phyloP scores from a whole-genome alignment of 2,888 invertebrate species.

The Hydrotaea diabolus region DNA sequence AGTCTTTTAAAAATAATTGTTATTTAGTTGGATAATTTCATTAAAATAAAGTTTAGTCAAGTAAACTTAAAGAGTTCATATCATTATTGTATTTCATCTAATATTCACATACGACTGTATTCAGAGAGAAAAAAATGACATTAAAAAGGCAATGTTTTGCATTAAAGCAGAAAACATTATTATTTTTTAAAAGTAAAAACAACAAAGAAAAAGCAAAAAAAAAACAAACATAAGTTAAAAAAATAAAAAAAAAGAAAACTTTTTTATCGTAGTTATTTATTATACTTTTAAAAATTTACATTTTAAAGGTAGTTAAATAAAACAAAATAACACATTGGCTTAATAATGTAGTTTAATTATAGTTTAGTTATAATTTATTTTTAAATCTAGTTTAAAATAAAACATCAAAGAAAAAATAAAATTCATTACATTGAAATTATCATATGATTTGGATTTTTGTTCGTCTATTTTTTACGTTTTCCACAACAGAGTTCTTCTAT shows the following conservation, averaged over 20 bases:
- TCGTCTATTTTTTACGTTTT: not conserved
- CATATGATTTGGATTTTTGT: not conserved
- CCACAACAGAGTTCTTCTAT: not conserved
- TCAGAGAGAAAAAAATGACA: conserved; percentile 48
- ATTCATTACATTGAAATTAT: not conserved
- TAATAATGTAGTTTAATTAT: not conserved
- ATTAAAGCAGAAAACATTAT: conserved; percentile 15
- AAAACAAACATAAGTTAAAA: conserved; percentile 22
- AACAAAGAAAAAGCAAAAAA: not conserved
- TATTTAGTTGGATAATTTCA: conserved; percentile 34
- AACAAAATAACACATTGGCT: conserved; percentile 23
- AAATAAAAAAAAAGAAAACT: not conserved
- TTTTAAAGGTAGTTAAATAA: conserved; percentile 39
- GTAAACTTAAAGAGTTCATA: conserved; percentile 43
- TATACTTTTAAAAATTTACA: not conserved
- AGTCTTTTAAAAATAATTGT: conserved; percentile 7
- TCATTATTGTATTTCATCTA: conserved; percentile 42
- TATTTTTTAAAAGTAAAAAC: conserved; percentile 21
- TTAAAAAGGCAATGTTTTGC: conserved; percentile 55
- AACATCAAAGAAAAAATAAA: conserved; percentile 24
- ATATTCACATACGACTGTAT: conserved; percentile 32
- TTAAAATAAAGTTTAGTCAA: conserved; percentile 25
- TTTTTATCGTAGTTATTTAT: conserved; percentile 20
- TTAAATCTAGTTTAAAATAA: conserved; percentile 11
- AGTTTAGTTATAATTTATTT: not conserved